Evolutionary conservation across 2,797 vertebrate species (phyloP).

Genomic region (Poecilia velifera): DNA sequence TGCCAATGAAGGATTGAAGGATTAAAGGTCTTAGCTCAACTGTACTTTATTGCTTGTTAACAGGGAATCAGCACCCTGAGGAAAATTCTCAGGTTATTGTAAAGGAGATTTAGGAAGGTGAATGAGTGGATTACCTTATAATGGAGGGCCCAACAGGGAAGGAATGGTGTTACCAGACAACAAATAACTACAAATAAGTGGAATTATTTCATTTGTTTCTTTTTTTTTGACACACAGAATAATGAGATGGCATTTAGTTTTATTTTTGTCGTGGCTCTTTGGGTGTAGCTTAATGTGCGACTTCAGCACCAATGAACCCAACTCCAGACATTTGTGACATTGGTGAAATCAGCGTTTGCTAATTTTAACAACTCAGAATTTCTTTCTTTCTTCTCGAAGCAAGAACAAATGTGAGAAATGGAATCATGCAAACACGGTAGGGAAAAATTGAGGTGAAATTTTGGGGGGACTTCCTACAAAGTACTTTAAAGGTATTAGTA

Average conservation of each 20-base stretch:
- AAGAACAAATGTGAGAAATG: neutral
- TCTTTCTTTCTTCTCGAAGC: neutral
- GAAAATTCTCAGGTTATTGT: conserved; percentile 61
- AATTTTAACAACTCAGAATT: neutral
- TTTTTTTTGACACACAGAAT: too few relatives aligned
- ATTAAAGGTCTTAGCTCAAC: conserved; percentile 47
- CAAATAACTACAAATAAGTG: conserved; percentile 28
- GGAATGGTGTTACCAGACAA: conserved; percentile 38
- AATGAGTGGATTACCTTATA: conserved; percentile 70
- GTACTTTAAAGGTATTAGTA: too few relatives aligned
- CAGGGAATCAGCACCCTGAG: conserved; percentile 46
- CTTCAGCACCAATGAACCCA: neutral
- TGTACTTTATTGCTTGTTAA: conserved; percentile 69
- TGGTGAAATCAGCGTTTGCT: too few relatives aligned
- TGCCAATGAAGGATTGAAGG: conserved; percentile 47
- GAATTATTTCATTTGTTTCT: too few relatives aligned
- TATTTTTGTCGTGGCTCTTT: neutral
- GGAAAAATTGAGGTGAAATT: neutral
- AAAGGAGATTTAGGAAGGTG: conserved; percentile 66
- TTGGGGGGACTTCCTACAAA: too few relatives aligned
- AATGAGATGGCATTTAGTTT: neutral
- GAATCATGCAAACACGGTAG: neutral
- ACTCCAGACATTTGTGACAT: too few relatives aligned
- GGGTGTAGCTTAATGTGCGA: neutral
- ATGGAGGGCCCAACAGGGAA: conserved; percentile 54